Percentiles rank a stretch among this genome's conserved stretches.
These are phyloP conservation scores for Poicephalus meyeri DNA, from an alignment of 2,113 vertebrate species.

Conservation along the genomic window DNA sequence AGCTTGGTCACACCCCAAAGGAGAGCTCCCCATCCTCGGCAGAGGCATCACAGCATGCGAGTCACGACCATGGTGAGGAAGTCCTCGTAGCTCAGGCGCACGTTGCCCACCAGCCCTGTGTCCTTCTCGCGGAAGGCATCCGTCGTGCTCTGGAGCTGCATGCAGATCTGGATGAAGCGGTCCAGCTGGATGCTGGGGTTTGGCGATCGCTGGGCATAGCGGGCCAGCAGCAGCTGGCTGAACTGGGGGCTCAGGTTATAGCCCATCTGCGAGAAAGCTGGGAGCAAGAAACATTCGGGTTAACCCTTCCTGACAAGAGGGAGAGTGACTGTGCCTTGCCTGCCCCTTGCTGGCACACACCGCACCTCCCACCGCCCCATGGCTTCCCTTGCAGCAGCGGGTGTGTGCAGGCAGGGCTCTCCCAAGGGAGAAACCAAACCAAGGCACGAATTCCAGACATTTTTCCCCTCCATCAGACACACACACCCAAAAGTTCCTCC, in stretches of 20 bases:
- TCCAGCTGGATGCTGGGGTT: constrained; percentile 87
- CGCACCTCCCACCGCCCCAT: fast-evolving
- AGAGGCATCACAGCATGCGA: constrained; percentile 81
- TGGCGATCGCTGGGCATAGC: constrained; percentile 53
- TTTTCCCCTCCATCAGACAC: background rate
- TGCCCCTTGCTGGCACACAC: fast-evolving
- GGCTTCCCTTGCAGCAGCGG: fast-evolving
- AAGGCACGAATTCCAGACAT: background rate
- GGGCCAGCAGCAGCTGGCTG: constrained; percentile 82
- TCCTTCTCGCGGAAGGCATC: constrained; percentile 92
- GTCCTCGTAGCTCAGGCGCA: constrained; percentile 90
- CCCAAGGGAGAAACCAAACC: background rate
- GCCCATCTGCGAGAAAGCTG: constrained; percentile 94
- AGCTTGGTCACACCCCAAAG: fast-evolving
- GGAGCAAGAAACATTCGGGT: background rate
- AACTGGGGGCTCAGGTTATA: constrained; percentile 96
- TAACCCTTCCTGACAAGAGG: fast-evolving
- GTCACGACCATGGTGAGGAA: constrained; percentile 85
- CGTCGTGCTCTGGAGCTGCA: constrained; percentile 89
- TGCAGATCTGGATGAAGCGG: constrained; percentile 94
- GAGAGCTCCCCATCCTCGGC: background rate
- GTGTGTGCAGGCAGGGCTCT: background rate
- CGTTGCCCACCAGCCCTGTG: constrained; percentile 77
- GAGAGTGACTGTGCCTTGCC: fast-evolving
- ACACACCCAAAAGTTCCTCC: background rate